Conservation (phyloP, 2,113 vertebrate genomes). For the Dasyurus viverrinus region DNA sequence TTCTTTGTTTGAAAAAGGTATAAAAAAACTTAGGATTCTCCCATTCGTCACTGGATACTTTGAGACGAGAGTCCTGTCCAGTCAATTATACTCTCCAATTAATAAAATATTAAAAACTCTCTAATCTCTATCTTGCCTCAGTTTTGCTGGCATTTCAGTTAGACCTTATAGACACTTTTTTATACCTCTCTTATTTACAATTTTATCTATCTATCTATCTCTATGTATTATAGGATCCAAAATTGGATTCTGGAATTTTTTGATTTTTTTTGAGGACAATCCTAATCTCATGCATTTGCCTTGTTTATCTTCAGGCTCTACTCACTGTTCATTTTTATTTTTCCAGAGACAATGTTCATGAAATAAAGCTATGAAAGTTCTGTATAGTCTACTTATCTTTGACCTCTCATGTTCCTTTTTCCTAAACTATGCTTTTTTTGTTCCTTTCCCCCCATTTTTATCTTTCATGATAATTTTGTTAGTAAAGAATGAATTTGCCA, state of each 20-base stretch:
- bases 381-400: neutral
- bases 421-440: neutral
- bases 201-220: too few species aligned
- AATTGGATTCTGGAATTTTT: neutral
- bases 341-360: neutral
- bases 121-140: too few species aligned
- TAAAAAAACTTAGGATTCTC: too few species aligned
- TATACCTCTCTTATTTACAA: too few species aligned
- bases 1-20: too few species aligned
- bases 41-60: too few species aligned
- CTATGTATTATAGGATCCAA: neutral
- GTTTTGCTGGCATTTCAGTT: too few species aligned
- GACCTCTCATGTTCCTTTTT: neutral
- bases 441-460: neutral
- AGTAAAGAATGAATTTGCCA: neutral
- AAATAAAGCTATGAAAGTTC: neutral
- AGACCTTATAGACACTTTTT: too few species aligned
- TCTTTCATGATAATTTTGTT: neutral
- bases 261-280: neutral
- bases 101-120: too few species aligned
- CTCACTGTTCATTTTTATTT: neutral
- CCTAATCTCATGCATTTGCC: neutral
- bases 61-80: too few species aligned
- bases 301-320: neutral
- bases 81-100: too few species aligned